A percentile compares a stretch with the other conserved stretches of the same genome.
Evolutionary conservation across 2,113 vertebrate species (phyloP).

Genomic region (Catagonus wagneri): DNA sequence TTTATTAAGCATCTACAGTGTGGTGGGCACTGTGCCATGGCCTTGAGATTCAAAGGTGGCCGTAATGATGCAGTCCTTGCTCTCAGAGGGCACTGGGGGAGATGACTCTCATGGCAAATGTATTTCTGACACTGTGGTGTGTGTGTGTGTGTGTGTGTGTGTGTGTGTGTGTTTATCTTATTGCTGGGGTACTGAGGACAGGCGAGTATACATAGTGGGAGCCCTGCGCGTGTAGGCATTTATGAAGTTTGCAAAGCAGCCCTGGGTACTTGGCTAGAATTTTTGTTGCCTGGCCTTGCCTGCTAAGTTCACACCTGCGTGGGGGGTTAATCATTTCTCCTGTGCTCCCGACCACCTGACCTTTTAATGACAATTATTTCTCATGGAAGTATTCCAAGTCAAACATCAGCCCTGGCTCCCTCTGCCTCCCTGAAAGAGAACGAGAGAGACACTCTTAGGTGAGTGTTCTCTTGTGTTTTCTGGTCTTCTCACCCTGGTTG

Average conservation of each 20-base stretch:
- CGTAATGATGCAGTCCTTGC: background rate
- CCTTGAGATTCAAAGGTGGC: background rate
- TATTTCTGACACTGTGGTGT: background rate
- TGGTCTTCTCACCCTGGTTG: background rate
- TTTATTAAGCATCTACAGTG: background rate
- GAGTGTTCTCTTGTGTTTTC: background rate
- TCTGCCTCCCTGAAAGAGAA: background rate
- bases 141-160: no score
- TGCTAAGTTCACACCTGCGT: background rate
- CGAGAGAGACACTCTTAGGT: background rate
- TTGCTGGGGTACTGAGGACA: no score
- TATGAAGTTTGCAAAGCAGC: background rate
- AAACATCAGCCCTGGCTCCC: background rate
- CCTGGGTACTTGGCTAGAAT: background rate
- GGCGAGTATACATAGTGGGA: background rate
- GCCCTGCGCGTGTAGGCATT: background rate
- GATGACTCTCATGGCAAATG: background rate
- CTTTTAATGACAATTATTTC: background rate
- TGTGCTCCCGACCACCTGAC: background rate
- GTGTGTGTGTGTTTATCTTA: background rate
- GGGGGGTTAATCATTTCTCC: background rate
- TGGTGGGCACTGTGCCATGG: background rate
- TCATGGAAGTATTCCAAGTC: background rate
- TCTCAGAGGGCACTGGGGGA: background rate
- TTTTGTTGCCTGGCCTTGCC: background rate